Percentiles rank a stretch among this genome's conserved stretches.
These are phyloP conservation scores for Seriola quinqueradiata DNA, from an alignment of 2,113 vertebrate species.

Conservation along the genomic window DNA sequence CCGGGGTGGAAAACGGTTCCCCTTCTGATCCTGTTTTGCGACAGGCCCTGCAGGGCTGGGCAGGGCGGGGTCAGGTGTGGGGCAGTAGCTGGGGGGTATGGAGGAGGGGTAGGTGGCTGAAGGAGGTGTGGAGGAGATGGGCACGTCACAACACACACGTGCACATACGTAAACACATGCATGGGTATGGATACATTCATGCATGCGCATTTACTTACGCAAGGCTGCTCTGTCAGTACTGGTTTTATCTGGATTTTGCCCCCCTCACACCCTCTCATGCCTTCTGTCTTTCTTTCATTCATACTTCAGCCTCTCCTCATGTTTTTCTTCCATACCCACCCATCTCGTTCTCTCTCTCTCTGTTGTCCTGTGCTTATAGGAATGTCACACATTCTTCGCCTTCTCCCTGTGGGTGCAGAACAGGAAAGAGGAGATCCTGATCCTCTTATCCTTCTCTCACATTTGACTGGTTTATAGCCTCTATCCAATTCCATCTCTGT, in stretches of 20 bases:
- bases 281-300: conserved; percentile 42
- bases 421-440: conserved; percentile 55
- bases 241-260: conserved; percentile 55
- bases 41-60: conserved; percentile 64
- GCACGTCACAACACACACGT: conserved; percentile 63
- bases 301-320: conserved; percentile 43
- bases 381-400: conserved; percentile 68
- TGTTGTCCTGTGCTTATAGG: conserved; percentile 59
- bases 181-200: conserved; percentile 38
- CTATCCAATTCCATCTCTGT: conserved; percentile 40
- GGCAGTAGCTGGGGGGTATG: conserved; percentile 67
- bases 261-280: conserved; percentile 13
- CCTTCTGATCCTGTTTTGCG: conserved; percentile 55
- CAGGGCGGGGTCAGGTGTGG: conserved; percentile 80
- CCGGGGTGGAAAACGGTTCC: conserved; percentile 69
- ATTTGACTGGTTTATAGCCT: conserved; percentile 63
- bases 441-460: conserved; percentile 57
- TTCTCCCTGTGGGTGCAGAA: conserved; percentile 60
- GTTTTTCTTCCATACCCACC: conserved; percentile 53
- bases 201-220: conserved; percentile 62
- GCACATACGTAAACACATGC: conserved; percentile 48
- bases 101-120: conserved; percentile 47
- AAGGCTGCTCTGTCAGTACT: conserved; percentile 65
- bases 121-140: conserved; percentile 55
- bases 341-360: conserved; percentile 39